A percentile compares a stretch with the other conserved stretches of the same genome.
phyloP scores from a whole-genome alignment of 2,113 vertebrate genomes.

The Rhynchopsitta pachyrhyncha region DNA sequence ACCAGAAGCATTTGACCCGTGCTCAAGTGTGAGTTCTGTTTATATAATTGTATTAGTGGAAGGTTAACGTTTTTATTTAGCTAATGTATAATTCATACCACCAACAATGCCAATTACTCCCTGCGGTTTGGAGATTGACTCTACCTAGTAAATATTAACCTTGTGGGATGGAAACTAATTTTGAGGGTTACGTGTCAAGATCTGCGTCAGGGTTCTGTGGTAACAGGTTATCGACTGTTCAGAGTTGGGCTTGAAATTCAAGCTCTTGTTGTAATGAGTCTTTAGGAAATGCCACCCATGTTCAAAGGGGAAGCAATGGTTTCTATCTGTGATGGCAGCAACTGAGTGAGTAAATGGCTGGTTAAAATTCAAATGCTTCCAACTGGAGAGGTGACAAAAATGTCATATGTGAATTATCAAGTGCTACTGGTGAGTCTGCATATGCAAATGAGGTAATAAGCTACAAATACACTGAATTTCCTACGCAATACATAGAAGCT shows the following conservation, averaged over 20 bases:
- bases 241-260: background rate
- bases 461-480: background rate
- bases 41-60: background rate
- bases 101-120: background rate
- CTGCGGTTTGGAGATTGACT: background rate
- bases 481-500: background rate
- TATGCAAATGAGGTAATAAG: background rate
- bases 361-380: background rate
- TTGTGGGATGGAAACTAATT: background rate
- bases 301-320: background rate
- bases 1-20: background rate
- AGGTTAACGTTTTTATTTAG: background rate
- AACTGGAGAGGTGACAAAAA: background rate
- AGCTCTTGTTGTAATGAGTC: background rate
- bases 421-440: background rate
- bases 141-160: background rate
- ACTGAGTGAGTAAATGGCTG: background rate
- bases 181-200: background rate
- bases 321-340: background rate
- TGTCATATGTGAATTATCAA: background rate
- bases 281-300: background rate
- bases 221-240: background rate
- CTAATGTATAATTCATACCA: background rate
- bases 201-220: background rate
- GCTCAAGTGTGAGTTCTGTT: background rate